Evolutionary conservation across 2,888 invertebrate species (phyloP).

Genomic region (Megaustenia siamemsis): DNA sequence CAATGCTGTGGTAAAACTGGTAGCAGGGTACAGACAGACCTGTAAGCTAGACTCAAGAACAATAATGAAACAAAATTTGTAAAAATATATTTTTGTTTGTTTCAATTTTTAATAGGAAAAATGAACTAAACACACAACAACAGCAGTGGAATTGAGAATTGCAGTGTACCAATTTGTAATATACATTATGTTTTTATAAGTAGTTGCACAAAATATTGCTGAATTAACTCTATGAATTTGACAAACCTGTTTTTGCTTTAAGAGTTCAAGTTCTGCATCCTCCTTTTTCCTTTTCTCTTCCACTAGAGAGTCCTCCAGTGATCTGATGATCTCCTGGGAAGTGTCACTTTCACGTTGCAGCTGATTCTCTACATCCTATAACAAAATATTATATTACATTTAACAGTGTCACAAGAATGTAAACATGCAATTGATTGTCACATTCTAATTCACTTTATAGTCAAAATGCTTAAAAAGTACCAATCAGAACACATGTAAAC

Average conservation of each 20-base stretch:
- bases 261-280: slow-evolving; percentile 81
- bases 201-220: background rate
- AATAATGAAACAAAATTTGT: too few species aligned
- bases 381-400: background rate
- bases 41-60: too few species aligned
- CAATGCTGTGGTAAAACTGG: too few species aligned
- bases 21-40: too few species aligned
- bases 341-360: slow-evolving; percentile 81
- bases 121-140: background rate
- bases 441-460: too few species aligned
- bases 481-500: too few species aligned
- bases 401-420: background rate
- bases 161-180: background rate
- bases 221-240: too few species aligned
- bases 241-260: slow-evolving; percentile 80
- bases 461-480: too few species aligned
- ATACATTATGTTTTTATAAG: background rate
- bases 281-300: slow-evolving; percentile 79
- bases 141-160: background rate
- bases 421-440: too few species aligned
- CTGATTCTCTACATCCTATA: slow-evolving; percentile 81
- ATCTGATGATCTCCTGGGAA: slow-evolving; percentile 80
- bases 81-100: too few species aligned
- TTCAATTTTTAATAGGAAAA: too few species aligned
- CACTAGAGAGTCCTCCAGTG: slow-evolving; percentile 81